Conservation (phyloP, 1,140 invertebrate genomes). For the Phortica variegata region DNA sequence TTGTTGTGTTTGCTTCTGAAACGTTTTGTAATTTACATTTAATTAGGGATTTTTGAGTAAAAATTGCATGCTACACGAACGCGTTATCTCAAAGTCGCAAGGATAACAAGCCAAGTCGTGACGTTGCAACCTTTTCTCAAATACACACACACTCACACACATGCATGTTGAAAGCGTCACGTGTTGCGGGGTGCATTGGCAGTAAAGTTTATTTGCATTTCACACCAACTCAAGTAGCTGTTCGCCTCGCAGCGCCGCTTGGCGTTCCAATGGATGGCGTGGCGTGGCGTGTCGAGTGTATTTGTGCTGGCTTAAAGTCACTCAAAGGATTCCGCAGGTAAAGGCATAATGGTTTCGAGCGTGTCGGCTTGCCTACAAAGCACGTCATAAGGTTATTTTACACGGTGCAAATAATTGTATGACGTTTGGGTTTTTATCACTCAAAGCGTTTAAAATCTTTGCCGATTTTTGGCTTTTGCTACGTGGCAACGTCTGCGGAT, state of each 20-base stretch:
- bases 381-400: too few relatives aligned
- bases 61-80: conserved; percentile 13
- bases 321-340: conserved; percentile 19
- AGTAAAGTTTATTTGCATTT: conserved; percentile 25
- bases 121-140: conserved; percentile 11
- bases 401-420: too few relatives aligned
- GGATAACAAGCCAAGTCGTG: neutral
- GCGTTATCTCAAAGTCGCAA: neutral
- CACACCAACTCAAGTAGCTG: too few relatives aligned
- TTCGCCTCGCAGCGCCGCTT: too few relatives aligned
- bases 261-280: too few relatives aligned
- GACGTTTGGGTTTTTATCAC: too few relatives aligned
- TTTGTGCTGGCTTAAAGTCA: conserved; percentile 26
- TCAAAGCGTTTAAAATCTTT: too few relatives aligned
- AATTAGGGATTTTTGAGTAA: conserved; percentile 34
- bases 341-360: too few relatives aligned
- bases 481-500: too few relatives aligned
- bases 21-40: conserved; percentile 45
- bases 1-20: too few relatives aligned
- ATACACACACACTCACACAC: conserved; percentile 11
- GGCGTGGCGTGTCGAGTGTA: neutral
- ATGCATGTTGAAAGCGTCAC: neutral
- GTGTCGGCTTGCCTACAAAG: too few relatives aligned
- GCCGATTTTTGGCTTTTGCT: too few relatives aligned
- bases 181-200: neutral